phyloP scores from a whole-genome alignment of 1,140 invertebrate genomes.

The Polypedilum vanderplanki region DNA sequence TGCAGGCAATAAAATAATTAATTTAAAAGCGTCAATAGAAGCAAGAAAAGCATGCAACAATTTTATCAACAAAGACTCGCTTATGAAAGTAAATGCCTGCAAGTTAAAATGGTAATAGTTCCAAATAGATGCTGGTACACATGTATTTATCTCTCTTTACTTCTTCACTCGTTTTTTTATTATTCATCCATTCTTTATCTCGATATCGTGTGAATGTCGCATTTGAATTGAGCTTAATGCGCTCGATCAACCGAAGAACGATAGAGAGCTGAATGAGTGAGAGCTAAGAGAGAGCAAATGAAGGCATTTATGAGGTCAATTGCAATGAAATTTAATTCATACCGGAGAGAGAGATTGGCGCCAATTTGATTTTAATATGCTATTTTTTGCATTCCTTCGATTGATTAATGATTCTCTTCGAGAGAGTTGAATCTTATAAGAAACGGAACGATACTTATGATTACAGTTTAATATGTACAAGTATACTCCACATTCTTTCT shows the following conservation, averaged over 20 bases:
- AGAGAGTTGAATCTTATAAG: neutral
- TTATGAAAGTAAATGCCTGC: neutral
- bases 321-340: too few species aligned
- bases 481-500: slow-evolving; percentile 1
- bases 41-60: slow-evolving; percentile 11
- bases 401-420: slow-evolving; percentile 22
- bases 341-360: neutral
- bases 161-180: neutral
- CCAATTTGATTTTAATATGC: slow-evolving; percentile 20
- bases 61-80: neutral
- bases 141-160: slow-evolving; percentile 6
- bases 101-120: neutral
- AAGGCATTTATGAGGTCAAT: too few species aligned
- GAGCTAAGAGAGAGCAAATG: too few species aligned
- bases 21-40: slow-evolving; percentile 19
- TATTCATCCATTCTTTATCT: neutral
- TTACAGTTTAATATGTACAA: slow-evolving; percentile 22
- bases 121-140: slow-evolving; percentile 9
- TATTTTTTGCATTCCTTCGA: slow-evolving; percentile 10
- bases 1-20: slow-evolving; percentile 19
- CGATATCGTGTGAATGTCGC: neutral
- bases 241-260: too few species aligned
- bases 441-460: slow-evolving; percentile 14
- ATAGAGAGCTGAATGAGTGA: too few species aligned
- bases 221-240: neutral